A percentile compares a stretch with the other conserved stretches of the same genome.
Evolutionary conservation across 2,113 vertebrate species (phyloP).

Genomic region (Marmota monax): DNA sequence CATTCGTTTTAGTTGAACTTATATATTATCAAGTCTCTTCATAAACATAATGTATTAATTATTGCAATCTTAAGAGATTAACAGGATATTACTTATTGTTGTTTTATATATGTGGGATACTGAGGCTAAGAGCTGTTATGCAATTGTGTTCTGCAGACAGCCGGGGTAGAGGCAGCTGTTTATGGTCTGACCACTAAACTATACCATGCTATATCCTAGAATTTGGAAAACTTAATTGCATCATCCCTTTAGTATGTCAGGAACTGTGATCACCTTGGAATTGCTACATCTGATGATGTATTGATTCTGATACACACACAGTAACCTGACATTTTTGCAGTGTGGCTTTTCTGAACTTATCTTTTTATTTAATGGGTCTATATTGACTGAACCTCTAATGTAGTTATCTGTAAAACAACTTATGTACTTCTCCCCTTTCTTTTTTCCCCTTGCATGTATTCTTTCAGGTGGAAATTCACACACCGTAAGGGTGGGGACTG

Average conservation of each 20-base stretch:
- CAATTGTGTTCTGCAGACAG: background rate
- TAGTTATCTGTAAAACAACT: background rate
- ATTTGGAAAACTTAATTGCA: background rate
- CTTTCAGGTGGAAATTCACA: background rate
- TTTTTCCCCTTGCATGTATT: background rate
- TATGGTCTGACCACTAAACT: background rate
- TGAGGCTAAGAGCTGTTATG: background rate
- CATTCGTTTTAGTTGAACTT: background rate
- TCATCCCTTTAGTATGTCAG: background rate
- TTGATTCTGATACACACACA: background rate
- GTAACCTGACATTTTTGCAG: background rate
- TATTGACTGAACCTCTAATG: background rate
- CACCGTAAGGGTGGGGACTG: background rate
- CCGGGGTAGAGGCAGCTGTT: background rate
- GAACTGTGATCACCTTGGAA: background rate
- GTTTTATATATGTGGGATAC: slow-evolving; percentile 4
- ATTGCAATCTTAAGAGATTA: background rate
- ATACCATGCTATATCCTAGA: background rate
- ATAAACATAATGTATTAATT: slow-evolving; percentile 34
- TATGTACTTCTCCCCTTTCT: background rate
- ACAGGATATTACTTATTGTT: background rate
- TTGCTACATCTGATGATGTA: background rate
- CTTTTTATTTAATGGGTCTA: slow-evolving; percentile 8
- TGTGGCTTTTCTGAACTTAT: background rate
- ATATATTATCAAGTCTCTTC: slow-evolving; percentile 10